Evolutionary conservation across 2,113 vertebrate genomes (phyloP), one percentile per base, ranked within the genome.

Genomic region (Bothrops jararaca): DNA sequence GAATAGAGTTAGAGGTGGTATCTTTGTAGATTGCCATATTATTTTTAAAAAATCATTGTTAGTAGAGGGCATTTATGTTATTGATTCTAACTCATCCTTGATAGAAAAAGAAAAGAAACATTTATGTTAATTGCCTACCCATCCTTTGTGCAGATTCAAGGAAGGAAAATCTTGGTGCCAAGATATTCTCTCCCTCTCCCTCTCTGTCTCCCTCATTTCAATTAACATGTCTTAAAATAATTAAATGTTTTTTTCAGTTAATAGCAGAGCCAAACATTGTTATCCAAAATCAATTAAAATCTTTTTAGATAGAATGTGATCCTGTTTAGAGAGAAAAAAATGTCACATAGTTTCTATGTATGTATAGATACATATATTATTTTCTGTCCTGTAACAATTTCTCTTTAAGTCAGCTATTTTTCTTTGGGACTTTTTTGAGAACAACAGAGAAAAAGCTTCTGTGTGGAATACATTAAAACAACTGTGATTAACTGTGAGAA

Each of bases 331-430:
- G 56, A 39, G 2, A 9, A 9, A 88, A 18, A 2, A 45, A 45
- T 34, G 69, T 3, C 6, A 22, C 20, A 53, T 15, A 12, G 53
- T 22, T 9, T 24, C 6, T 54, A 26, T 53, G 12, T 74, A 22
- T 80, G 5, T 80, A 15, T 39, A 74, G 5, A 34, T 34, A 8
- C 13, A 74, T 74, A 39, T 39, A 18, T 74, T 34, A 12, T 15
- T 89, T 56, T 24, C 74, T 39, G 87, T 54, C 53, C 90, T 93
- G 48, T 89, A 26, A 52, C 18, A 90, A 5, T 0, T 90, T 96
- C 92, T 39, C 64, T 95, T 96, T 92, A 95, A 94, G 95, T 95
- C 87, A 85, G 74, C 69, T n/a, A 22, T 92, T 93, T 95, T 89
- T 89, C 74, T 93, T 89, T 91, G 92, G 6, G 91, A 94, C 93